These are phyloP conservation scores for Ganaspis sp. DNA, from an alignment of 1,140 invertebrate species.

Conservation along the genomic window DNA sequence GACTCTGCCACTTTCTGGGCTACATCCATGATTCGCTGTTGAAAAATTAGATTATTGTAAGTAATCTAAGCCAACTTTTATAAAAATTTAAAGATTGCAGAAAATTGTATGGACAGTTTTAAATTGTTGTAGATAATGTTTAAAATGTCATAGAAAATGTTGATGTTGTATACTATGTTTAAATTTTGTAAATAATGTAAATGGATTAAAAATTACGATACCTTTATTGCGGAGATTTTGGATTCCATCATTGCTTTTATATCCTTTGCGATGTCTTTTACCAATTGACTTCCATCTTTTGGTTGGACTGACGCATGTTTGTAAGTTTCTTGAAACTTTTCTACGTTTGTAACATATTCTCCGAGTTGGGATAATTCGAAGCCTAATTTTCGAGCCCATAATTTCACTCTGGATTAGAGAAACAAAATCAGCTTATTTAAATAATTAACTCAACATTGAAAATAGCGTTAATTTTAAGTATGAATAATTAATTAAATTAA, in stretches of 20 bases:
- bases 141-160: too few species aligned
- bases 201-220: too few species aligned
- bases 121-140: too few species aligned
- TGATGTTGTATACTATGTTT: too few species aligned
- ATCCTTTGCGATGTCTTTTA: slow-evolving; percentile 86
- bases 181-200: too few species aligned
- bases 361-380: slow-evolving; percentile 84
- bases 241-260: slow-evolving; percentile 89
- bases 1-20: slow-evolving; percentile 85
- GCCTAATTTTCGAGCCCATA: slow-evolving; percentile 84
- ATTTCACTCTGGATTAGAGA: slow-evolving; percentile 78
- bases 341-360: slow-evolving; percentile 83
- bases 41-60: slow-evolving; percentile 31
- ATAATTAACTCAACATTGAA: too few species aligned
- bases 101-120: too few species aligned
- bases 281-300: slow-evolving; percentile 83
- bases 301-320: slow-evolving; percentile 83
- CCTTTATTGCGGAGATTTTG: slow-evolving; percentile 89
- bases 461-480: too few species aligned
- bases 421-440: too few species aligned
- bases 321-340: slow-evolving; percentile 86
- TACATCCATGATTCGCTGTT: slow-evolving; percentile 86
- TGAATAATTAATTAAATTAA: too few species aligned
- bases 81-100: too few species aligned
- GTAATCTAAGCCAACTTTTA: not conserved